A percentile compares a stretch with the other conserved stretches of the same genome.
Conservation (phyloP, 2,888 invertebrate genomes). For the Calameuta pallipes region DNA sequence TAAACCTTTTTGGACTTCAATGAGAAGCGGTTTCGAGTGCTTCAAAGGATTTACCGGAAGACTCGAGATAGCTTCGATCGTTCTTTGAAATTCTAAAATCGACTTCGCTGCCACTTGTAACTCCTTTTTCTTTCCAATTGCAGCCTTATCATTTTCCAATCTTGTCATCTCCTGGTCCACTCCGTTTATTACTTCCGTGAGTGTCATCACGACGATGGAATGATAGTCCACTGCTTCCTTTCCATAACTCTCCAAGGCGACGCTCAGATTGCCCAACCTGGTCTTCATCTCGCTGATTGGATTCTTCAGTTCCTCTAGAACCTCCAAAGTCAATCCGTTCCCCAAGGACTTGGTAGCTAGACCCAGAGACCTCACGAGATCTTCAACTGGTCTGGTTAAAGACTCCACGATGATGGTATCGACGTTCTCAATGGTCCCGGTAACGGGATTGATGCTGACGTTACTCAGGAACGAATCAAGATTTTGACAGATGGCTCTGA, state of each 20-base stretch:
- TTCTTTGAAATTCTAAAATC: constrained; percentile 20
- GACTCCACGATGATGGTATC: constrained; percentile 60
- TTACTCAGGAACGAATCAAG: constrained; percentile 32
- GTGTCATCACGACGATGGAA: constrained; percentile 44
- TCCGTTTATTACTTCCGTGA: constrained; percentile 41
- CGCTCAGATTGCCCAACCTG: constrained; percentile 48
- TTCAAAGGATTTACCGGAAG: constrained; percentile 21
- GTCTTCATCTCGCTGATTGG: constrained; percentile 50
- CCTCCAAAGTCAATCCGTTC: constrained; percentile 21
- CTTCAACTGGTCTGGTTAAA: constrained; percentile 53
- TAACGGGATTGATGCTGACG: constrained; percentile 27
- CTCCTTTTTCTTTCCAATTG: constrained; percentile 29
- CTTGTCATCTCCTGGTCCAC: constrained; percentile 39
- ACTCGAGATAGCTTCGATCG: constrained; percentile 17
- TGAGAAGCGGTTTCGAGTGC: constrained; percentile 16
- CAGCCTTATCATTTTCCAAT: constrained; percentile 22
- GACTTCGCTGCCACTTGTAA: constrained; percentile 22
- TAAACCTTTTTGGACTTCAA: constrained; percentile 27
- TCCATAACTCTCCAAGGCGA: constrained; percentile 55
- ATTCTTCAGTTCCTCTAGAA: constrained; percentile 35
- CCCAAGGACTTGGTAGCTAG: constrained; percentile 24
- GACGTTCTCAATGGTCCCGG: constrained; percentile 42
- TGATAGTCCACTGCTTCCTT: constrained; percentile 43
- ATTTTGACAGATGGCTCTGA: constrained; percentile 31
- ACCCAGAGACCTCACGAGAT: constrained; percentile 38